Conservation (phyloP, 2,113 vertebrate species). For the Circaetus cinerascens region DNA sequence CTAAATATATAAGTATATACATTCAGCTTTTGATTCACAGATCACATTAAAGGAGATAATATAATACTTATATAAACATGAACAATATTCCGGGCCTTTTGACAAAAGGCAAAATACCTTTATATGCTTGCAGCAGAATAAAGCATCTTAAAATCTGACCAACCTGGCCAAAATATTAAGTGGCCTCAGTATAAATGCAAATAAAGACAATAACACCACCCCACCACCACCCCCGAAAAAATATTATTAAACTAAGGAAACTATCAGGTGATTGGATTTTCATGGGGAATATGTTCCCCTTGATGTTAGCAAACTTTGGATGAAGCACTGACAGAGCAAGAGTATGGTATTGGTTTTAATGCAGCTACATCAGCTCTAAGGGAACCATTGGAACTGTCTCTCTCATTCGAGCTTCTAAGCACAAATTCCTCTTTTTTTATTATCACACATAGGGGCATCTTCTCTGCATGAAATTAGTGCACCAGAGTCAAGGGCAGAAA, state of each 20-base stretch:
- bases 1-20: neutral
- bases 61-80: neutral
- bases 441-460: neutral
- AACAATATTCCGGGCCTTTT: neutral
- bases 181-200: neutral
- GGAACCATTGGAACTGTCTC: neutral
- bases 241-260: neutral
- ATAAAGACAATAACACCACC: neutral
- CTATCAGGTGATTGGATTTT: neutral
- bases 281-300: neutral
- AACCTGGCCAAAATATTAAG: neutral
- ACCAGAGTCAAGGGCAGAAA: slow-evolving; percentile 81
- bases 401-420: neutral
- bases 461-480: slow-evolving; percentile 64
- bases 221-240: neutral
- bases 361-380: neutral
- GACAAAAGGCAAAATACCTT: neutral
- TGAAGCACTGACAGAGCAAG: neutral
- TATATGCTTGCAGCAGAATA: neutral
- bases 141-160: neutral
- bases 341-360: neutral
- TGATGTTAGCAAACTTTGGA: neutral
- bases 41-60: neutral
- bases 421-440: neutral
- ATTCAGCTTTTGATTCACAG: neutral